These are phyloP conservation scores for Scaeva pyrastri DNA, from an alignment of 2,888 invertebrate species.

Conservation along the genomic window DNA sequence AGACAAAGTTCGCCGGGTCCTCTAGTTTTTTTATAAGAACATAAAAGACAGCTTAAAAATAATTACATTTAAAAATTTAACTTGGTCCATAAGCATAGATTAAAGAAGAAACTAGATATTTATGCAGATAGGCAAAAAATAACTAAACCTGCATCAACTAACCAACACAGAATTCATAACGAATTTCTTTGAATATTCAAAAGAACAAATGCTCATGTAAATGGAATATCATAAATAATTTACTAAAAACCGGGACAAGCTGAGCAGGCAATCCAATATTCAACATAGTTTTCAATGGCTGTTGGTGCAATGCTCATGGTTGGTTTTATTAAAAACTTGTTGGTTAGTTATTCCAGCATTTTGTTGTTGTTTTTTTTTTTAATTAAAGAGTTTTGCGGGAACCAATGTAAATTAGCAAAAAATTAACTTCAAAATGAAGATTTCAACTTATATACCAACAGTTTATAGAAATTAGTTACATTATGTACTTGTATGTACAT, in stretches of 20 bases:
- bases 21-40: too few relatives aligned
- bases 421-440: not conserved
- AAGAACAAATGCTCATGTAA: conserved; percentile 63
- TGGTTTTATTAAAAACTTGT: not conserved
- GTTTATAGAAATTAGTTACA: too few relatives aligned
- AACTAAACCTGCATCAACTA: conserved; percentile 1
- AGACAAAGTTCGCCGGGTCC: too few relatives aligned
- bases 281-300: conserved; percentile 36
- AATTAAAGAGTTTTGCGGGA: not conserved
- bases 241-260: conserved; percentile 33
- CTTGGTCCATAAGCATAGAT: not conserved
- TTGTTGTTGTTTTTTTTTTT: not conserved
- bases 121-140: not conserved
- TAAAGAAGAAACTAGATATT: not conserved
- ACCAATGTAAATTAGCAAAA: conserved; percentile 12
- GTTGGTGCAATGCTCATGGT: conserved; percentile 38
- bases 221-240: conserved; percentile 69
- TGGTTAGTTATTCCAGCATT: not conserved
- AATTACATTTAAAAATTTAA: not conserved
- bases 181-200: conserved; percentile 68
- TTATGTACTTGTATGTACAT: too few relatives aligned
- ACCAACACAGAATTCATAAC: conserved; percentile 53
- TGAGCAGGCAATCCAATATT: conserved; percentile 43
- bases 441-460: too few relatives aligned
- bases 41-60: not conserved